Conservation (phyloP, 2,113 vertebrate genomes). For the Thryonomys swinderianus region DNA sequence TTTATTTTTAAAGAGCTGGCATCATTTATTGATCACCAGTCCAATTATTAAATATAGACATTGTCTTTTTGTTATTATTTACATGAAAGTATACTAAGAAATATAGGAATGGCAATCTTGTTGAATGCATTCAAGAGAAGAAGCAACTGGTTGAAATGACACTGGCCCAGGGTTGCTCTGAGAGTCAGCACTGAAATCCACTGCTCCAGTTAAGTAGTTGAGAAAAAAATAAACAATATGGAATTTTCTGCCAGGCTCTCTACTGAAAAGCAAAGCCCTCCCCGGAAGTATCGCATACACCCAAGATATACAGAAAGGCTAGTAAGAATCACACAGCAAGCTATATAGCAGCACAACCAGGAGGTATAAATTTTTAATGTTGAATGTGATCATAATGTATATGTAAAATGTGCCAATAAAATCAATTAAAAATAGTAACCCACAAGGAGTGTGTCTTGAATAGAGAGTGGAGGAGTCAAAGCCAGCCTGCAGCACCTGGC, state of each 20-base stretch:
- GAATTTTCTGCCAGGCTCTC: not conserved
- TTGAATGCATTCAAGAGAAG: not conserved
- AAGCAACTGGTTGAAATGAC: not conserved
- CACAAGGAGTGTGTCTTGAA: no score
- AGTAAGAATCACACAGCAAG: not conserved
- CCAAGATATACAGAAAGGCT: not conserved
- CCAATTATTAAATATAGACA: not conserved
- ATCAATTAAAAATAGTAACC: no score
- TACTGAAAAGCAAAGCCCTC: not conserved
- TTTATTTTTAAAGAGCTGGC: not conserved
- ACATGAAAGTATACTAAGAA: not conserved
- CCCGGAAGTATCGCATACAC: not conserved
- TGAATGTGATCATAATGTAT: no score
- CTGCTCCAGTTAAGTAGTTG: not conserved
- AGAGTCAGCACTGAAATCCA: not conserved
- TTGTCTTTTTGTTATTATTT: not conserved
- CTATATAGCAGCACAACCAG: not conserved
- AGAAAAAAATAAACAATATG: not conserved
- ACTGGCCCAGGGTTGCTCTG: fast-evolving
- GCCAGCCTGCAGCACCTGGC: no score
- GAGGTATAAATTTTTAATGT: no score
- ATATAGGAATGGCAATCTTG: not conserved
- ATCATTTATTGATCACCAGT: not conserved
- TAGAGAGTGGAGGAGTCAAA: no score
- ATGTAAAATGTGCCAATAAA: no score